phyloP scores from a whole-genome alignment of 2,888 invertebrate genomes.

The Conops quadrifasciatus region DNA sequence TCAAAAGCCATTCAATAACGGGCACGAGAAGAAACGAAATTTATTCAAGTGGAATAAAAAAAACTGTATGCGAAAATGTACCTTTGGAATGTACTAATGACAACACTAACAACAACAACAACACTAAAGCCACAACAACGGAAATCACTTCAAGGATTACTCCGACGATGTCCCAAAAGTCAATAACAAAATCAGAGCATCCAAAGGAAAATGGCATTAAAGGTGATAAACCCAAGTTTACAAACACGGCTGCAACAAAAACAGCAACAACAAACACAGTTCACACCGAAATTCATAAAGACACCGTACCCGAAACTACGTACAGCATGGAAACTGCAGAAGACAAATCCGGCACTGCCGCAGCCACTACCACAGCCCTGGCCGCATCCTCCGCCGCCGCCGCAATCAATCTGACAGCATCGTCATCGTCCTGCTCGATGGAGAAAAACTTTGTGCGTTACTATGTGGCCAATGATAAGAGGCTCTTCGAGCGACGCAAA shows the following conservation, averaged over 20 bases:
- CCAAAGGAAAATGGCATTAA: constrained; percentile 12
- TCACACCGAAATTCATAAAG: constrained; percentile 1
- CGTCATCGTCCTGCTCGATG: constrained; percentile 39
- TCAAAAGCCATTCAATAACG: no score
- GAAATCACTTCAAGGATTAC: neutral
- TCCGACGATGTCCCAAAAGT: neutral
- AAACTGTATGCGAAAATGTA: no score
- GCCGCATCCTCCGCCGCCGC: no score
- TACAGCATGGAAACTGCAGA: no score
- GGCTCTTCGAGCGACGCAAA: constrained; percentile 71
- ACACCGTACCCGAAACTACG: neutral
- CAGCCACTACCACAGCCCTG: no score
- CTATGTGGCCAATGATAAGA: constrained; percentile 71
- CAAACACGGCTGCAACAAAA: neutral
- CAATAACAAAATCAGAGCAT: constrained; percentile 22
- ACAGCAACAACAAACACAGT: constrained; percentile 4
- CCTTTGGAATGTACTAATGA: no score
- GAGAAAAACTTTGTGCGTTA: constrained; percentile 69
- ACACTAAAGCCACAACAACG: neutral
- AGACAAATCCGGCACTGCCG: no score
- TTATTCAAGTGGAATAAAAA: no score
- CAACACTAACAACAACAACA: neutral
- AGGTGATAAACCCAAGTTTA: constrained; percentile 21
- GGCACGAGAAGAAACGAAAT: no score
- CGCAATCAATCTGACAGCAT: no score